A percentile compares a stretch with the other conserved stretches of the same genome.
Conservation (phyloP, 2,888 invertebrate species). For the Euzophera pinguis region DNA sequence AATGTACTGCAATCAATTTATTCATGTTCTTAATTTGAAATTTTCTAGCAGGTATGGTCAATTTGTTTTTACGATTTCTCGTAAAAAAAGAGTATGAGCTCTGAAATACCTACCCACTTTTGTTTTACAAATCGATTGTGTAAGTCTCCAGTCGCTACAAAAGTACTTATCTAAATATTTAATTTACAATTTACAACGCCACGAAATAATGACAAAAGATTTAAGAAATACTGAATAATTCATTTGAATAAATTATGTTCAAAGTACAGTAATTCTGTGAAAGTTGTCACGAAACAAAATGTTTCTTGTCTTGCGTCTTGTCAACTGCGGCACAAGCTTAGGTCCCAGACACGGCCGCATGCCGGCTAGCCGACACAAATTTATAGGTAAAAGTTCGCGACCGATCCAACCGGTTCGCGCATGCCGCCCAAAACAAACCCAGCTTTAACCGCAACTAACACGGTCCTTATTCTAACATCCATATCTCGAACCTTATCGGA, state of each 20-base stretch:
- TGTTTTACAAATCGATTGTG: too few relatives aligned
- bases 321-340: constrained; percentile 43
- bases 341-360: constrained; percentile 64
- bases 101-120: too few relatives aligned
- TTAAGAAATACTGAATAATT: constrained; percentile 5
- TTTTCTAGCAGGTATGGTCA: too few relatives aligned
- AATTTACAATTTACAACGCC: neutral
- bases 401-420: constrained; percentile 66
- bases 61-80: too few relatives aligned
- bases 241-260: constrained; percentile 9
- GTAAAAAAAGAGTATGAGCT: too few relatives aligned
- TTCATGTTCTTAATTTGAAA: too few relatives aligned
- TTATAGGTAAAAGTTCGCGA: constrained; percentile 81
- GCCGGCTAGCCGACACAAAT: constrained; percentile 74
- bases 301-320: constrained; percentile 26
- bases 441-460: constrained; percentile 45
- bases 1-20: neutral
- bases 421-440: constrained; percentile 37
- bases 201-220: constrained; percentile 2
- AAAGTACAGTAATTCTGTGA: constrained; percentile 7
- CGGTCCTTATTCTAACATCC: constrained; percentile 45
- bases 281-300: constrained; percentile 8
- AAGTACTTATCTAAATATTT: neutral
- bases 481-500: constrained; percentile 55
- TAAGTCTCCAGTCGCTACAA: too few relatives aligned